Evolutionary conservation across 2,113 vertebrate species (phyloP), one percentile per base, ranked within the genome.

Genomic region (Bos indicus): DNA sequence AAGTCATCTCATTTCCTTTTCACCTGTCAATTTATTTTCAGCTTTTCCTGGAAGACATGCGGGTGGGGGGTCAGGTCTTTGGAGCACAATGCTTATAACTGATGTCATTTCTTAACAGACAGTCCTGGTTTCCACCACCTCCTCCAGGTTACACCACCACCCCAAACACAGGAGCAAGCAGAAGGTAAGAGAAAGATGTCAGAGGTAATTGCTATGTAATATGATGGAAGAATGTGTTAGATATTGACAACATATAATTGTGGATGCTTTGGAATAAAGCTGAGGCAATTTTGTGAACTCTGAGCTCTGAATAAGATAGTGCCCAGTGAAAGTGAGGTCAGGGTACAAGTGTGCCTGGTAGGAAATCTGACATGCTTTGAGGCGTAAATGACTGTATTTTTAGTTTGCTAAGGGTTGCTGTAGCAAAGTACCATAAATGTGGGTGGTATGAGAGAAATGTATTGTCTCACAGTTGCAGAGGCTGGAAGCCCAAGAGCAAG

Each of bases 91-190:
- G 13, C 64, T 96, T 86, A 30, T 98, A 85, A 93, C 11, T 6
- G 11, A 13, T 98, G 10, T 97, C 94, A 59, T 97, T 96, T 95
- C 59, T 98, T 92, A 62, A 94, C 97, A 99, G 99, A 78, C 99
- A 99, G 77, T 99, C 99, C 88, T 99, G 99, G 99, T 98, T 99
- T 96, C 99, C 99, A 23, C 99, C 99, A 0, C 93, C 98, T 0
- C 98, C 98, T 98, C 97, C 98, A 0, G 98, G 98, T 9, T 97
- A 88, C 78, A 98, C 90, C 19, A 78, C 84, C 40, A 40, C 26
- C 0, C 87, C 96, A 57, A 98, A 97, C 85, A 30, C 95, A 7
- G 92, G 40, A 67, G 94, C 98, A 94, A 98, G 28, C 25, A 97
- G 98, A 97, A 13, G n/a, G 99, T 99, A 98, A 46, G 98, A 74